Evolutionary conservation across 2,888 invertebrate genomes (phyloP).

Genomic region (Frankliniella fusca): DNA sequence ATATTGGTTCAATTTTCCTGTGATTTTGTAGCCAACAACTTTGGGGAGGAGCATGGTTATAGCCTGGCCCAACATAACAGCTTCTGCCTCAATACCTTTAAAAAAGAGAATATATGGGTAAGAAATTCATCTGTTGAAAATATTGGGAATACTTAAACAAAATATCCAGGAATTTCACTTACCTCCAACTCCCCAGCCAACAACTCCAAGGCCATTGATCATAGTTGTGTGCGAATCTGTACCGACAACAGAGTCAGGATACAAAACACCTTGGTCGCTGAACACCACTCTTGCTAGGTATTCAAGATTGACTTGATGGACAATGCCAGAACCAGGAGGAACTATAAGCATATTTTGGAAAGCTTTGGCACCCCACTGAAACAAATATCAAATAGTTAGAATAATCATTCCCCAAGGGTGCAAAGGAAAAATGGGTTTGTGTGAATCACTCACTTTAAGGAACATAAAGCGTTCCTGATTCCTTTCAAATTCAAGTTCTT

Average conservation of each 20-base stretch:
- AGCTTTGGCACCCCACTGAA: constrained; percentile 92
- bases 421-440: constrained; percentile 16
- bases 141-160: constrained; percentile 12
- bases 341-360: constrained; percentile 96
- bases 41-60: constrained; percentile 95
- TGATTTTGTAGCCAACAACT: constrained; percentile 89
- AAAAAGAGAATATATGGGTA: background rate
- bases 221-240: constrained; percentile 99
- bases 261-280: constrained; percentile 59
- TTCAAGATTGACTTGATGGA: constrained; percentile 97
- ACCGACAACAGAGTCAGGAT: constrained; percentile 91
- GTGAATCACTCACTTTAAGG: constrained; percentile 65
- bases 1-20: constrained; percentile 73
- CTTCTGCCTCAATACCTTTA: constrained; percentile 92
- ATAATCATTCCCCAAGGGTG: background rate
- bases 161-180: constrained; percentile 31
- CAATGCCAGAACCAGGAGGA: constrained; percentile 96
- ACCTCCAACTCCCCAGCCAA: constrained; percentile 95
- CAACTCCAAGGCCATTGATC: constrained; percentile 94
- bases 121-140: background rate
- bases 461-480: constrained; percentile 95
- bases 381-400: constrained; percentile 37
- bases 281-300: constrained; percentile 91
- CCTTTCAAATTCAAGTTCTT: constrained; percentile 89
- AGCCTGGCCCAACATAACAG: constrained; percentile 96